These are phyloP conservation scores for Oscheius sp. DNA, from an alignment of 2,888 invertebrate genomes.

Conservation along the genomic window DNA sequence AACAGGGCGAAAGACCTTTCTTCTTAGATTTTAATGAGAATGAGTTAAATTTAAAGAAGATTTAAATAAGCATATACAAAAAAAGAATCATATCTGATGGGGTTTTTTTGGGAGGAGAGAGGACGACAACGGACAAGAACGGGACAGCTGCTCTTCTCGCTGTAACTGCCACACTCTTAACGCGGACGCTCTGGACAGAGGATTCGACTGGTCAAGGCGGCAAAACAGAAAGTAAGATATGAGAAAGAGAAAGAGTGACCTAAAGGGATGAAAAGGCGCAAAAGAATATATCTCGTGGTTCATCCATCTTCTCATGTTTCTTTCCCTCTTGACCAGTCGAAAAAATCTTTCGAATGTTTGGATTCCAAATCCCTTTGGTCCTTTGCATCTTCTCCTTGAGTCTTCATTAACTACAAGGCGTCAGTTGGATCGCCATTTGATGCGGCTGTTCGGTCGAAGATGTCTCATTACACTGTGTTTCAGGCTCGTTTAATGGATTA, in stretches of 20 bases:
- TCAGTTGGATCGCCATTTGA: not conserved
- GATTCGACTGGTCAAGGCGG: not conserved
- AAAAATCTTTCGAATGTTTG: not conserved
- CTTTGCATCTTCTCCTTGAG: too few relatives aligned
- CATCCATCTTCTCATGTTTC: not conserved
- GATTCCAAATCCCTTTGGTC: too few relatives aligned
- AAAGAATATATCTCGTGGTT: not conserved
- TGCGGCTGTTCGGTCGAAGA: conserved; percentile 14
- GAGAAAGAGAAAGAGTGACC: too few relatives aligned
- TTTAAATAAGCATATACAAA: too few relatives aligned
- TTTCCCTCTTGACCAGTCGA: not conserved
- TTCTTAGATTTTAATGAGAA: too few relatives aligned
- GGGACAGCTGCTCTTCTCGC: conserved; percentile 6
- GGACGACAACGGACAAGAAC: conserved; percentile 25
- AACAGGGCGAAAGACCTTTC: too few relatives aligned
- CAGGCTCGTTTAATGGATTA: too few relatives aligned
- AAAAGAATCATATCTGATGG: too few relatives aligned
- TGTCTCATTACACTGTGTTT: too few relatives aligned
- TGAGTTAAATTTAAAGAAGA: too few relatives aligned
- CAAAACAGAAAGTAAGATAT: not conserved
- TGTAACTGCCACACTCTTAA: conserved; percentile 16
- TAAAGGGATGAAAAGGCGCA: too few relatives aligned
- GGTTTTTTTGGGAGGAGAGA: too few relatives aligned
- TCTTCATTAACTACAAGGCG: not conserved
- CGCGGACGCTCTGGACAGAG: not conserved